These are phyloP conservation scores for Neotoma lepida DNA, from an alignment of 2,113 vertebrate species.

Conservation along the genomic window DNA sequence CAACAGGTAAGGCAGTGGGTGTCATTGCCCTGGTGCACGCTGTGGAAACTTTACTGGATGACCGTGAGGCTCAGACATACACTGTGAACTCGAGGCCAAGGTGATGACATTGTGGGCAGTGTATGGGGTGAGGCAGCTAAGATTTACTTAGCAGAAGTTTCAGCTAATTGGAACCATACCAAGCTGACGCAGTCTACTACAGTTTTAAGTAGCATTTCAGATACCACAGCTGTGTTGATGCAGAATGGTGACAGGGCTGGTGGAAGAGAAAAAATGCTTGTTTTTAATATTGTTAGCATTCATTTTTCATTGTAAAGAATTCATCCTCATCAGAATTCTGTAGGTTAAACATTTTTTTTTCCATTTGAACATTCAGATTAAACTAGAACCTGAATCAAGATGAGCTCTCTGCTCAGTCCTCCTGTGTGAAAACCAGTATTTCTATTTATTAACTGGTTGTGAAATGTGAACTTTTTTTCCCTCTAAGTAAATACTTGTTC, in stretches of 20 bases:
- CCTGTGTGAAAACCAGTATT: constrained; percentile 38
- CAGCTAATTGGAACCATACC: constrained; percentile 78
- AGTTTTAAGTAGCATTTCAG: constrained; percentile 82
- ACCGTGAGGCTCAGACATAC: constrained; percentile 61
- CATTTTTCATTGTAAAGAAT: constrained; percentile 70
- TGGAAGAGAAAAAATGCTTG: constrained; percentile 57
- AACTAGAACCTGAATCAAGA: constrained; percentile 70
- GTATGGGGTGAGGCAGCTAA: constrained; percentile 76
- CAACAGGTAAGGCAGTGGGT: background rate
- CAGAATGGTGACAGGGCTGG: constrained; percentile 70
- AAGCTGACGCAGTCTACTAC: constrained; percentile 81
- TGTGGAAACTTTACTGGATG: constrained; percentile 59
- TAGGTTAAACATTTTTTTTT: constrained; percentile 72
- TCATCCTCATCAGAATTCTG: constrained; percentile 59
- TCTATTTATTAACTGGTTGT: constrained; percentile 65
- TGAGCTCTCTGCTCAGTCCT: constrained; percentile 57
- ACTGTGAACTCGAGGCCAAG: constrained; percentile 82
- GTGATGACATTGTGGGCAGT: constrained; percentile 70
- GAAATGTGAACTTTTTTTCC: constrained; percentile 59
- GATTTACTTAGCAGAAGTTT: constrained; percentile 86
- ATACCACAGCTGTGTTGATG: constrained; percentile 73
- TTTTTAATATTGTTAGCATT: constrained; percentile 73
- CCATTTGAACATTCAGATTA: constrained; percentile 68
- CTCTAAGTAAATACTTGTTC: constrained; percentile 68
- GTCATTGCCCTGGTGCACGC: constrained; percentile 61